Conservation (phyloP, 53 echinoderm and acorn worm genomes). For the Luidia sarsii region DNA sequence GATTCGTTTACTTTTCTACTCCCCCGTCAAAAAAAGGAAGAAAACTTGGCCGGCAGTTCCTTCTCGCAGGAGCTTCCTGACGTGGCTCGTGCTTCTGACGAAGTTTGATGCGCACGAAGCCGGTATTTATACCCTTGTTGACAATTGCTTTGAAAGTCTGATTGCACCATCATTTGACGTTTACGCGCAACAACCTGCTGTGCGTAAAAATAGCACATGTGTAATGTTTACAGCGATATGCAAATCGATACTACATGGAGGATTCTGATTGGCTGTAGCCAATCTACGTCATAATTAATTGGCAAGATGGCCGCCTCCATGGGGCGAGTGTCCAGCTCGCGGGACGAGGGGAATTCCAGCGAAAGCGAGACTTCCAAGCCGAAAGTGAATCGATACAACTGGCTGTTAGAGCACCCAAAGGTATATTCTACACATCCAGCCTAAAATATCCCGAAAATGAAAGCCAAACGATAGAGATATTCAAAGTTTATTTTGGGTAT, state of each 20-base stretch:
- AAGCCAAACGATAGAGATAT: too few relatives aligned
- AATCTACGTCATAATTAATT: conserved; percentile 4
- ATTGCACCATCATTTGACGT: too few relatives aligned
- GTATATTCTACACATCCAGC: conserved; percentile 2
- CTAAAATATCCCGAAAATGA: neutral
- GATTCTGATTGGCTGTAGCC: conserved; percentile 68
- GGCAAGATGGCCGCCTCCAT: conserved; percentile 60
- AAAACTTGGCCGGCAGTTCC: too few relatives aligned
- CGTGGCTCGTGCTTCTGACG: too few relatives aligned
- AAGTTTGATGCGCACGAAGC: too few relatives aligned
- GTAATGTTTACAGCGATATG: conserved; percentile 49
- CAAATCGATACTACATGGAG: conserved; percentile 31
- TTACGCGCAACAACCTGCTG: too few relatives aligned
- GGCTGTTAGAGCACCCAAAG: conserved; percentile 84
- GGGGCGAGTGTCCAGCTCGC: neutral
- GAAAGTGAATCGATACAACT: conserved; percentile 62
- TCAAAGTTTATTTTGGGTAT: too few relatives aligned
- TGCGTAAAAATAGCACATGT: conserved; percentile 18
- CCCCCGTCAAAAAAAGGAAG: too few relatives aligned
- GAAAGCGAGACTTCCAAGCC: conserved; percentile 9
- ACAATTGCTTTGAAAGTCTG: too few relatives aligned
- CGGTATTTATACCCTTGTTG: too few relatives aligned
- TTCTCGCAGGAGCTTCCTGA: too few relatives aligned
- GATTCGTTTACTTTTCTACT: too few relatives aligned
- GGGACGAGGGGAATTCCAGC: neutral